These are phyloP conservation scores for Acleris laterana DNA, from an alignment of 2,888 invertebrate genomes.

Conservation along the genomic window DNA sequence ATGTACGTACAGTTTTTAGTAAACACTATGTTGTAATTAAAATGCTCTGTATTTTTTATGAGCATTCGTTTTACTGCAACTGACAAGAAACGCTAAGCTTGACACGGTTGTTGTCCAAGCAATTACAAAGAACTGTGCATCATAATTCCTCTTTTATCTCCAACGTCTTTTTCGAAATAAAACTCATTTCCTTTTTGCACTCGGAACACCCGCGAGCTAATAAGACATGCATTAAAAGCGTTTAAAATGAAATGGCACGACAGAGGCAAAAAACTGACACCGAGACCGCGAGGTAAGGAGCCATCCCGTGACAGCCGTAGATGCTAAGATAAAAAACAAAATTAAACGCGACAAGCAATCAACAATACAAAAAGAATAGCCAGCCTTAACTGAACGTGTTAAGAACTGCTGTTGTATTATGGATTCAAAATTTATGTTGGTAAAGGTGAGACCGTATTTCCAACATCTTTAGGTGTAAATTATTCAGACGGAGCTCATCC, in stretches of 20 bases:
- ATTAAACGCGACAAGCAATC: slow-evolving; percentile 33
- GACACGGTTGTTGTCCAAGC: slow-evolving; percentile 22
- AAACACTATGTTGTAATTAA: too few relatives aligned
- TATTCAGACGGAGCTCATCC: slow-evolving; percentile 77
- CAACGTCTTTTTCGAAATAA: slow-evolving; percentile 35
- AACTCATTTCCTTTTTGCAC: slow-evolving; percentile 39
- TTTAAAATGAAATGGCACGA: slow-evolving; percentile 61
- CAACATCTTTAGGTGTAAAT: slow-evolving; percentile 79
- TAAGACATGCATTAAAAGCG: slow-evolving; percentile 63
- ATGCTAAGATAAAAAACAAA: slow-evolving; percentile 60
- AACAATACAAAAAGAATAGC: slow-evolving; percentile 35
- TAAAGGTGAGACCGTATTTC: slow-evolving; percentile 56
- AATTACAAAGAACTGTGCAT: slow-evolving; percentile 16
- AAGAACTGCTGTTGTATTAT: slow-evolving; percentile 41
- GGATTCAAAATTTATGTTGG: slow-evolving; percentile 40
- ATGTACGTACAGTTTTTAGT: too few relatives aligned
- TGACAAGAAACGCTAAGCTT: slow-evolving; percentile 18
- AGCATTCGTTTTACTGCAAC: slow-evolving; percentile 11
- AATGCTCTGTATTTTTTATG: slow-evolving; percentile 15
- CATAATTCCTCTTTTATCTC: slow-evolving; percentile 25
- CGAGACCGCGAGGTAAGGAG: slow-evolving; percentile 61
- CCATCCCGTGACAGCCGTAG: slow-evolving; percentile 63
- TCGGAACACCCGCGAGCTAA: slow-evolving; percentile 56
- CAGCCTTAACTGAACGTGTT: slow-evolving; percentile 40
- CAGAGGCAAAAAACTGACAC: slow-evolving; percentile 66